Conservation (phyloP, 2,888 invertebrate species). For the Dryobotodes eremita region DNA sequence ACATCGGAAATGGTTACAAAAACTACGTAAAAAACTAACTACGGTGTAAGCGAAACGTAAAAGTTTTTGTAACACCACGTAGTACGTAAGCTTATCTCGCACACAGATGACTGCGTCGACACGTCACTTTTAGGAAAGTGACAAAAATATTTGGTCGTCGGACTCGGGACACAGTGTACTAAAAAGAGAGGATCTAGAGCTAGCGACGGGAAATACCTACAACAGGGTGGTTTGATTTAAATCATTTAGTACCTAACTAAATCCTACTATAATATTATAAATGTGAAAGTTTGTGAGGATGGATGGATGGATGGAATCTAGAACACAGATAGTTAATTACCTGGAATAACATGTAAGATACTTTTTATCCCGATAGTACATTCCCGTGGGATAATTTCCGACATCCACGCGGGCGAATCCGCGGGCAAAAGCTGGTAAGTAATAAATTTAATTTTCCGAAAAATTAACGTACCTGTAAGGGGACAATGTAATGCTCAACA, state of each 20-base stretch:
- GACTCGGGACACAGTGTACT: background rate
- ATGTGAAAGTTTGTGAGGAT: too few relatives aligned
- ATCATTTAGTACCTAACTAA: background rate
- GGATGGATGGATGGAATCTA: too few relatives aligned
- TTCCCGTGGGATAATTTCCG: too few relatives aligned
- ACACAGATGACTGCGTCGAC: slow-evolving; percentile 39
- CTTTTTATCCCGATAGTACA: too few relatives aligned
- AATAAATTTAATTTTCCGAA: too few relatives aligned
- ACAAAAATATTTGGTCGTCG: slow-evolving; percentile 33
- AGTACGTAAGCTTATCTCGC: slow-evolving; percentile 47
- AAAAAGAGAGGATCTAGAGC: slow-evolving; percentile 4
- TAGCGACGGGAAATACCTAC: background rate
- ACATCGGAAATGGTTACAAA: background rate
- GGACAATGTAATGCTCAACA: background rate
- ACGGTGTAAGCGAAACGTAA: background rate
- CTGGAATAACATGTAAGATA: too few relatives aligned
- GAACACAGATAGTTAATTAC: too few relatives aligned
- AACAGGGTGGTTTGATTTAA: background rate
- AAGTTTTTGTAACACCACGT: slow-evolving; percentile 6
- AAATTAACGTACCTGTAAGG: background rate
- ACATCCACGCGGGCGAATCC: too few relatives aligned
- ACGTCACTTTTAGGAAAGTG: slow-evolving; percentile 19
- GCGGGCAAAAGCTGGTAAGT: too few relatives aligned
- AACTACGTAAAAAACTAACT: too few relatives aligned
- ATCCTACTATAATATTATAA: too few relatives aligned